These are phyloP conservation scores for Pollachius pollachius DNA, from an alignment of 2,113 vertebrate species.

Conservation along the genomic window DNA sequence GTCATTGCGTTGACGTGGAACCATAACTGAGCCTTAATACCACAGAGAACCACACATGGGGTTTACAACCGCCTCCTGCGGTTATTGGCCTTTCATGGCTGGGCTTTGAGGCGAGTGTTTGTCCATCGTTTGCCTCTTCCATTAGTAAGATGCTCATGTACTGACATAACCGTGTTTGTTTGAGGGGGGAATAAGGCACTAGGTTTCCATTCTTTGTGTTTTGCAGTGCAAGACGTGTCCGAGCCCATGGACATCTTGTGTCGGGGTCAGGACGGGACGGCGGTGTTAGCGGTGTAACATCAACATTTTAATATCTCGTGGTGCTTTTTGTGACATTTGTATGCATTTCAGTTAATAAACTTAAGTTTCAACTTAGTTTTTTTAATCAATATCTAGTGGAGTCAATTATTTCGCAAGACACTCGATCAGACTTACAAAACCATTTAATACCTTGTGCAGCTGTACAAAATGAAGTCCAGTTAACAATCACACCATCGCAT, in stretches of 20 bases:
- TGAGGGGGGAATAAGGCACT: too few species aligned
- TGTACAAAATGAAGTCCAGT: conserved; percentile 67
- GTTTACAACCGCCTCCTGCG: too few species aligned
- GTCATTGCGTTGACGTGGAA: too few species aligned
- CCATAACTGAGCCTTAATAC: too few species aligned
- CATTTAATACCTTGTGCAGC: conserved; percentile 72
- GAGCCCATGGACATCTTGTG: conserved; percentile 63
- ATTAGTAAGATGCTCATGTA: too few species aligned
- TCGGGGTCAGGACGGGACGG: conserved; percentile 27
- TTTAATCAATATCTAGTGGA: conserved; percentile 3
- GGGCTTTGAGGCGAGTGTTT: too few species aligned
- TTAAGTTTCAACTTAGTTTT: conserved; percentile 20
- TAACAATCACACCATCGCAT: conserved; percentile 47
- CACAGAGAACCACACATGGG: too few species aligned
- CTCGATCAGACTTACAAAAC: conserved; percentile 53
- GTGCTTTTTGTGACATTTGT: conserved; percentile 59
- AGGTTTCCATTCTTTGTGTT: neutral
- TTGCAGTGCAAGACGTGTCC: conserved; percentile 58
- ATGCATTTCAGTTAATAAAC: conserved; percentile 70
- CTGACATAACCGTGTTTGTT: too few species aligned
- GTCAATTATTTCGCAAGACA: neutral
- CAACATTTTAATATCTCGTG: conserved; percentile 37
- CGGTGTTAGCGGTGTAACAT: conserved; percentile 41
- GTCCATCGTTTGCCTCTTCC: too few species aligned
- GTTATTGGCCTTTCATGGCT: too few species aligned